Evolutionary conservation across 1,140 invertebrate genomes (phyloP), one percentile per base, ranked within the genome.

Genomic region (Dolichoris vasculosae): DNA sequence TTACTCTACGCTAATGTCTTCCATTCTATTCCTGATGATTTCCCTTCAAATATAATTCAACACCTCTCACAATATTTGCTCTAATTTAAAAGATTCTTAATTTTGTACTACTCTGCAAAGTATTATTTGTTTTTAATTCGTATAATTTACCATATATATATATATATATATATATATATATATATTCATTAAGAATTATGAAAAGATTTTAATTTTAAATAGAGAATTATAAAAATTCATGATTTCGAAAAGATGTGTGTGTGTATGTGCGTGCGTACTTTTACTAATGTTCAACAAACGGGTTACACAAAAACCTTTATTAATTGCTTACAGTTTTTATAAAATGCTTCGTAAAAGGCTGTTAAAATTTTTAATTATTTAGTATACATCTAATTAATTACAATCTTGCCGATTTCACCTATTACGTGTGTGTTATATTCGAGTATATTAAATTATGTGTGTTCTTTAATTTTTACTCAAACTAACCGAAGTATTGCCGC

Each of bases 361-460:
- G 43, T 69, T 32, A 55, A 59, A 79, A 23, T 46, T 79, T 69
- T 78, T 26, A 69, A 63, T 46, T 63, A 51, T 83, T 71, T 48
- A 35, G 26, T 46, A 30, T 71, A 55, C 67, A 82, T 43, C 20
- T 38, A 87, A 51, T 86, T 84, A 78, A 75, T 86, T 73, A 64
- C 59, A 78, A 88, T 78, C 51, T 87, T 77, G 71, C 40, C 59
- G 82, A 88, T 89, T 85, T 89, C 85, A 86, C 88, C 87, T 90
- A 88, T 89, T 90, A 88, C 88, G 89, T 89, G 87, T 89, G 84
- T 89, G 85, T 89, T 73, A 84, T 88, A 86, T 87, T 90, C 88
- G 87, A 89, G 83, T 80, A 86, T 81, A 87, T 89, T 86, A 75
- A 89, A 86, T 87, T 89, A 46, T 88, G 87, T 89, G 87, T 88